phyloP scores from a whole-genome alignment of 2,797 vertebrate genomes.

The Sebastiscus tertius region DNA sequence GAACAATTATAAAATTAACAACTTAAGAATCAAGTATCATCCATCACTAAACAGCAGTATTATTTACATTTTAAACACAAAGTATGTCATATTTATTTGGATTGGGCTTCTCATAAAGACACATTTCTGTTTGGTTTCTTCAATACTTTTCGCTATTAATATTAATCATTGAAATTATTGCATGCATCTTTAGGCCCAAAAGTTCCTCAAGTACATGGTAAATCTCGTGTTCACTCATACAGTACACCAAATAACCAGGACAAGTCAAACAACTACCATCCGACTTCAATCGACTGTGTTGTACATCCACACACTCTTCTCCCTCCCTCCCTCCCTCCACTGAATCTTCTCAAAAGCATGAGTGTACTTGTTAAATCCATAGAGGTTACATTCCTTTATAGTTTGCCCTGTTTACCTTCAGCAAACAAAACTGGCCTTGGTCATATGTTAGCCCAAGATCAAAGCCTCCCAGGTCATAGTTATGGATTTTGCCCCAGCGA shows the following conservation, averaged over 20 bases:
- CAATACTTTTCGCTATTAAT: neutral
- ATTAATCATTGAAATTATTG: neutral
- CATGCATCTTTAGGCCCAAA: neutral
- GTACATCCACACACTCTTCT: slow-evolving; percentile 10
- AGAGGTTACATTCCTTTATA: slow-evolving; percentile 49
- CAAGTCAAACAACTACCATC: neutral
- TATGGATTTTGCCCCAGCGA: slow-evolving; percentile 77
- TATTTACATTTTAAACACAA: neutral
- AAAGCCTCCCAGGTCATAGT: slow-evolving; percentile 64
- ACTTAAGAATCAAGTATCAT: neutral
- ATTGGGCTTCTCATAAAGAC: neutral
- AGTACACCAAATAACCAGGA: neutral
- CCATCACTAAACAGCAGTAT: neutral
- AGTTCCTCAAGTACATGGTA: neutral
- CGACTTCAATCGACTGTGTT: neutral
- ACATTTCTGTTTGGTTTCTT: neutral
- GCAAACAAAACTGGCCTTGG: slow-evolving; percentile 59
- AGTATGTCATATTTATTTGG: neutral
- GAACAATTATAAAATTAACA: neutral
- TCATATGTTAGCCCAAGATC: slow-evolving; percentile 51
- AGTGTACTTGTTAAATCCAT: slow-evolving; percentile 29
- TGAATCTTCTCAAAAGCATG: slow-evolving; percentile 8
- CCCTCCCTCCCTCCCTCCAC: slow-evolving; percentile 12
- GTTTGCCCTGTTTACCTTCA: slow-evolving; percentile 59
- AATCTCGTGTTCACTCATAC: neutral